Percentiles rank a stretch among this genome's conserved stretches.
phyloP scores from a whole-genome alignment of 2,113 vertebrate species.

The Sus scrofa region T2T-Sscrofa CM000816.6:40043001-40043500 shows the following conservation, averaged over 20 bases:
- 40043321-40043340: neutral
- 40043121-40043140: neutral
- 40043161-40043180: neutral
- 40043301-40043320: neutral
- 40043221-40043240: neutral
- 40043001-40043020: neutral
- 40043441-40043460: neutral
- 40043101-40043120: neutral
- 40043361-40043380: neutral
- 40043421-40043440: neutral
- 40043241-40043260: neutral
- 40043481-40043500: neutral
- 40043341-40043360: neutral
- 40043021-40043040: neutral
- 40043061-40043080: neutral
- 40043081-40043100: neutral
- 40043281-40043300: neutral
- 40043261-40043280: neutral
- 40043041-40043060: neutral
- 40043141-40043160: neutral
- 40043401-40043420: neutral
- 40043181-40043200: neutral
- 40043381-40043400: neutral
- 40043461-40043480: fast-evolving
- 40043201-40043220: neutral